phyloP scores from a whole-genome alignment of 2,113 vertebrate species.

The Sturnus vulgaris region DNA sequence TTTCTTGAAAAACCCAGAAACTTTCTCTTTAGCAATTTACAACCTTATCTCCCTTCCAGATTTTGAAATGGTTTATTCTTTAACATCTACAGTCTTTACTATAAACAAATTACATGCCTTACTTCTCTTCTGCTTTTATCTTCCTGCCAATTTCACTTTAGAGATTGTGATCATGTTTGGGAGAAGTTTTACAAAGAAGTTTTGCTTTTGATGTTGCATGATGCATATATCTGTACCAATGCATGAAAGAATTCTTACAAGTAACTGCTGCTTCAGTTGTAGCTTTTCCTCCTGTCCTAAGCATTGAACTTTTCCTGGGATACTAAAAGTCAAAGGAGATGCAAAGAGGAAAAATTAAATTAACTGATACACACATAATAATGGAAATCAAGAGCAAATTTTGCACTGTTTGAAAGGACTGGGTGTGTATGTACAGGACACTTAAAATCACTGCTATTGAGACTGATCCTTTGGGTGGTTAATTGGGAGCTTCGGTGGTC shows the following conservation, averaged over 20 bases:
- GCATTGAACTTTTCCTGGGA: not conserved
- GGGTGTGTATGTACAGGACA: too few relatives aligned
- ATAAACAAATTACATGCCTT: not conserved
- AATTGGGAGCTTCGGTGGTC: fast-evolving
- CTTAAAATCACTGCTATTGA: not conserved
- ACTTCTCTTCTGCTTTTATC: not conserved
- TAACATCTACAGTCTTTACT: not conserved
- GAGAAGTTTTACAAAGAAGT: not conserved
- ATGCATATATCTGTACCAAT: not conserved
- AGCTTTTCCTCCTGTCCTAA: not conserved
- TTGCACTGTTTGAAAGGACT: not conserved
- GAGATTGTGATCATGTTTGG: not conserved
- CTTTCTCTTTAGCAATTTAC: not conserved
- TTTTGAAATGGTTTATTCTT: not conserved
- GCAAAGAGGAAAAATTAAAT: not conserved
- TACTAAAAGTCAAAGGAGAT: not conserved
- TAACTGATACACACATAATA: not conserved
- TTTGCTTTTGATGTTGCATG: not conserved
- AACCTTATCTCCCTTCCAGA: not conserved
- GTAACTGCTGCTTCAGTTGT: not conserved
- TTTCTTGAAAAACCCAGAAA: not conserved
- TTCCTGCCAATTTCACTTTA: not conserved
- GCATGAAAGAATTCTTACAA: not conserved
- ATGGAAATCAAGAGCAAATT: not conserved
- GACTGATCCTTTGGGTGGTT: not conserved